Evolutionary conservation across 2,888 invertebrate genomes (phyloP).

Genomic region (Neria commutata): DNA sequence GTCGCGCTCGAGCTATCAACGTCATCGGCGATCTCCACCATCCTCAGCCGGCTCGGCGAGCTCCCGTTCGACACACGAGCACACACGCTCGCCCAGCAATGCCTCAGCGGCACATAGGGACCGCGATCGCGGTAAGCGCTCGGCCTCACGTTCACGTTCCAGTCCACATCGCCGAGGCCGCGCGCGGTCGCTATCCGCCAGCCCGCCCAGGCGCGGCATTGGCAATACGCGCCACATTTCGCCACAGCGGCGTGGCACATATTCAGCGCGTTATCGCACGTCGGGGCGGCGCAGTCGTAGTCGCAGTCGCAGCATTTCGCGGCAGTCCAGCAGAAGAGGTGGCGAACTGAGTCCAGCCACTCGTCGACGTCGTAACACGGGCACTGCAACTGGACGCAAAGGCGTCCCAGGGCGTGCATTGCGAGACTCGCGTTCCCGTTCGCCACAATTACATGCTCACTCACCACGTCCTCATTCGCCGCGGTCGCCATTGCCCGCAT

Average conservation of each 20-base stretch:
- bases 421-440: constrained; percentile 33
- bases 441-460: constrained; percentile 22
- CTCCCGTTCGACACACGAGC: constrained; percentile 19
- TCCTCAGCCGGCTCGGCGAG: too few relatives aligned
- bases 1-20: constrained; percentile 34
- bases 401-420: constrained; percentile 19
- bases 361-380: constrained; percentile 31
- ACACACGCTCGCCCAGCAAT: constrained; percentile 29
- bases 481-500: constrained; percentile 38
- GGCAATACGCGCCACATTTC: constrained; percentile 35
- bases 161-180: constrained; percentile 38
- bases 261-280: constrained; percentile 17
- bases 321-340: constrained; percentile 34
- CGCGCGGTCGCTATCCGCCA: constrained; percentile 41
- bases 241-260: constrained; percentile 30
- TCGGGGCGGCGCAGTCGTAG: constrained; percentile 43
- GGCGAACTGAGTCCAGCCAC: constrained; percentile 32
- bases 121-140: constrained; percentile 36
- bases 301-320: constrained; percentile 46
- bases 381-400: background rate
- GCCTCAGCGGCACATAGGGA: constrained; percentile 28
- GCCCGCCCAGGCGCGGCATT: constrained; percentile 36
- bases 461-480: constrained; percentile 37
- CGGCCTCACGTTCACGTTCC: constrained; percentile 37
- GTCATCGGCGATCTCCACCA: constrained; percentile 29